A percentile compares a stretch with the other conserved stretches of the same genome.
These are phyloP conservation scores for Lithobates sylvaticus DNA, from an alignment of 2,797 vertebrate species.

Conservation along the genomic window DNA sequence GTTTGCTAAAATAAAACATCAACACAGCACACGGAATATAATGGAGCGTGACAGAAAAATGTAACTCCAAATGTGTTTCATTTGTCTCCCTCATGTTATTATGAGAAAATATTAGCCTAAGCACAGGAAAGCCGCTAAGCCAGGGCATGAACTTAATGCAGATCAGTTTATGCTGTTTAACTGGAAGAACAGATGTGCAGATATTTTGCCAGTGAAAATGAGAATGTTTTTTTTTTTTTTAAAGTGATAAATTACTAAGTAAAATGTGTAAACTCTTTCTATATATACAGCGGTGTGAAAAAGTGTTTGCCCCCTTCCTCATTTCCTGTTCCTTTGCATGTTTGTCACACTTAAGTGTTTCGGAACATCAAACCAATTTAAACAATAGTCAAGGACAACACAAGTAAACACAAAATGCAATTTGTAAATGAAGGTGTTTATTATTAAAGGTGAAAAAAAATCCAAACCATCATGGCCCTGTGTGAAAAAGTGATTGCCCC, in stretches of 20 bases:
- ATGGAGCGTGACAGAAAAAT: constrained; percentile 46
- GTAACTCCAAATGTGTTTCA: constrained; percentile 29
- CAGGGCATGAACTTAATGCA: constrained; percentile 27
- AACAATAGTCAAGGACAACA: too few relatives aligned
- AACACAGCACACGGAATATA: constrained; percentile 49
- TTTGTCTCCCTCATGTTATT: constrained; percentile 37
- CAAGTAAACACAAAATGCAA: too few relatives aligned
- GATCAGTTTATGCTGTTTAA: neutral
- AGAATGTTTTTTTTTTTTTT: neutral
- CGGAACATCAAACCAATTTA: too few relatives aligned
- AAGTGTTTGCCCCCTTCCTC: too few relatives aligned
- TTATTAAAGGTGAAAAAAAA: too few relatives aligned
- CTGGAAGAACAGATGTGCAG: neutral
- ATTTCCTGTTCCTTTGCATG: too few relatives aligned
- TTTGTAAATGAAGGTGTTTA: too few relatives aligned
- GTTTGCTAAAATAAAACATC: constrained; percentile 47
- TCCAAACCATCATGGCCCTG: too few relatives aligned
- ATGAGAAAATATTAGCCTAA: constrained; percentile 42
- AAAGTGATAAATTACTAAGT: neutral
- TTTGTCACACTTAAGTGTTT: too few relatives aligned
- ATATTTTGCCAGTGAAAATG: neutral
- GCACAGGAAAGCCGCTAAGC: neutral
- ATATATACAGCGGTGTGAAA: too few relatives aligned
- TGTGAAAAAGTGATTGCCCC: too few relatives aligned
- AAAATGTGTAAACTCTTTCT: too few relatives aligned